Percentiles rank a stretch among this genome's conserved stretches.
phyloP scores from a whole-genome alignment of 2,113 vertebrate species.

The Psammodynastes pulverulentus region DNA sequence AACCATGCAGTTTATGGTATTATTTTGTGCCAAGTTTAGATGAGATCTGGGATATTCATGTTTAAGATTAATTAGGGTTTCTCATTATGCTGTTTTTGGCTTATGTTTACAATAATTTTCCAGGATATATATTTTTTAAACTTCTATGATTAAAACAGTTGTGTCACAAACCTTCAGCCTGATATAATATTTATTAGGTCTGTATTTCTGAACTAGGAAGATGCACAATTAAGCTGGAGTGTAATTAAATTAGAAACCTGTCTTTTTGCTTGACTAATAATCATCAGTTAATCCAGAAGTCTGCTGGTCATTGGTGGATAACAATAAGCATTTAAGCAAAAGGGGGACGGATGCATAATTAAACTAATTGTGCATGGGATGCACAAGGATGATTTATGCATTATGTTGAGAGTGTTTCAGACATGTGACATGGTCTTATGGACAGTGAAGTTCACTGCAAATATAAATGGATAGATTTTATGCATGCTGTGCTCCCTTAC shows the following conservation, averaged over 20 bases:
- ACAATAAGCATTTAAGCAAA: not conserved
- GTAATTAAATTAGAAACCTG: not conserved
- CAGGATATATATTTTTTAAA: not conserved
- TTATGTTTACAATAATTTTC: too few species aligned
- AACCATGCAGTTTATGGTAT: conserved; percentile 2
- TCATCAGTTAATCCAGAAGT: not conserved
- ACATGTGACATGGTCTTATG: not conserved
- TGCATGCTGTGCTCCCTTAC: not conserved
- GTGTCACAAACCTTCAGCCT: not conserved
- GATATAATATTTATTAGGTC: not conserved
- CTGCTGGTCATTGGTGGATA: not conserved
- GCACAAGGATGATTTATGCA: not conserved
- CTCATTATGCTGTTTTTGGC: not conserved
- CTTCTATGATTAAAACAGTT: not conserved
- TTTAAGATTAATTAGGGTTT: not conserved
- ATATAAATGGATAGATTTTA: not conserved
- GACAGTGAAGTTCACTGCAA: not conserved
- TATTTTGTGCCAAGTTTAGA: not conserved
- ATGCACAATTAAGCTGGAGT: not conserved
- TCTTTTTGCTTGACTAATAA: not conserved
- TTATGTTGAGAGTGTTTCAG: not conserved
- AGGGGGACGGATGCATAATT: not conserved
- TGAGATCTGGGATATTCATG: not conserved
- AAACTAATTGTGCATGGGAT: not conserved
- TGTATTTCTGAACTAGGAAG: not conserved